Evolutionary conservation across 2,113 vertebrate species (phyloP).

Genomic region (Orientallactaga bullata): DNA sequence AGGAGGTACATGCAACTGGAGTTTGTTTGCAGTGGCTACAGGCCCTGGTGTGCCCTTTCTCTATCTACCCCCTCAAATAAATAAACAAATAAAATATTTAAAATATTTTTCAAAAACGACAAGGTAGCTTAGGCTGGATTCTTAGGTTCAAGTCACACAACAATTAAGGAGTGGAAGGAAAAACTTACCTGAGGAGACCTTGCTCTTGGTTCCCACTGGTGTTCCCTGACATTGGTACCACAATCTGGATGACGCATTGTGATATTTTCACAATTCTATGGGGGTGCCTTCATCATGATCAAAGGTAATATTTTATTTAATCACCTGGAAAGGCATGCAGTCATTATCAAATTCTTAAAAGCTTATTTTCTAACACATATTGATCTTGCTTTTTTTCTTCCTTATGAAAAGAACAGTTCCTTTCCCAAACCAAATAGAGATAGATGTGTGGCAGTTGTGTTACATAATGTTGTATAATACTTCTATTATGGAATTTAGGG

Average conservation of each 20-base stretch:
- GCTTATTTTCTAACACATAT: conserved; percentile 9
- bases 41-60: too few relatives aligned
- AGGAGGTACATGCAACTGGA: too few relatives aligned
- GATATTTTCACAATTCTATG: conserved; percentile 14
- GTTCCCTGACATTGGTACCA: neutral
- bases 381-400: neutral
- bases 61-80: too few relatives aligned
- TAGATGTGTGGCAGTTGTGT: conserved; percentile 19
- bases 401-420: conserved; percentile 10
- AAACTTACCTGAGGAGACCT: neutral
- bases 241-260: neutral
- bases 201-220: conserved; percentile 17
- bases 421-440: conserved; percentile 53
- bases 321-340: conserved; percentile 4
- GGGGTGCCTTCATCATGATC: neutral
- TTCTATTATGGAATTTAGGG: conserved; percentile 37
- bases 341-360: conserved; percentile 46
- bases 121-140: neutral
- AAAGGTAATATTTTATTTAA: conserved; percentile 55
- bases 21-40: too few relatives aligned
- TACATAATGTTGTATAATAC: conserved; percentile 6
- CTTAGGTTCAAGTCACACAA: conserved; percentile 1
- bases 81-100: too few relatives aligned
- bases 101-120: neutral
- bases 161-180: neutral